phyloP scores from a whole-genome alignment of 23 tunicate species.

The Botrylloides violaceus region DNA sequence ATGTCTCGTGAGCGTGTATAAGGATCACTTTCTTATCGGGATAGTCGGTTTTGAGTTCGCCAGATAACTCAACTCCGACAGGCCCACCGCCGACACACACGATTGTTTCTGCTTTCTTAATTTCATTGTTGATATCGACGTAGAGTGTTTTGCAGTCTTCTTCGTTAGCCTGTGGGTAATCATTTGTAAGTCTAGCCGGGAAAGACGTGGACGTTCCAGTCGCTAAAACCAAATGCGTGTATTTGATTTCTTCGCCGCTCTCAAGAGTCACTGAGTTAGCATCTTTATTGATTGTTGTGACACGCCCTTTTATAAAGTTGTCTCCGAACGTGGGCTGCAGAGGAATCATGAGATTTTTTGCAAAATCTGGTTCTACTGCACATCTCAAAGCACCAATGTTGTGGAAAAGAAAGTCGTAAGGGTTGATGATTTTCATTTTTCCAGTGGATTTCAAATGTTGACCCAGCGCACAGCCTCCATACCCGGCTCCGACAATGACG shows the following conservation, averaged over 20 bases:
- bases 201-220: constrained; percentile 38
- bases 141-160: constrained; percentile 28
- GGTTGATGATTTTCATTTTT: constrained; percentile 67
- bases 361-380: constrained; percentile 30
- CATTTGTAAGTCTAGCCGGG: constrained; percentile 41
- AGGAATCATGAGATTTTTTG: constrained; percentile 49
- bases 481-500: constrained; percentile 88
- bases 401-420: constrained; percentile 63
- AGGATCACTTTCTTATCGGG: constrained; percentile 43
- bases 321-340: constrained; percentile 34
- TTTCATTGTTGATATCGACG: constrained; percentile 19
- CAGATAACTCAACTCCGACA: constrained; percentile 82
- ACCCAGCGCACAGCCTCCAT: constrained; percentile 50
- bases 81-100: constrained; percentile 87
- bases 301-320: constrained; percentile 44
- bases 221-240: constrained; percentile 57
- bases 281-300: constrained; percentile 26
- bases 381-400: constrained; percentile 74
- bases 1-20: constrained; percentile 1
- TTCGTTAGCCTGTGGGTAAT: not conserved
- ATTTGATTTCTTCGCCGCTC: constrained; percentile 32
- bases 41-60: constrained; percentile 68
- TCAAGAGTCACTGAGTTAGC: constrained; percentile 44
- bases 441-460: constrained; percentile 25
- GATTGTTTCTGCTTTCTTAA: constrained; percentile 25